phyloP scores from a whole-genome alignment of 2,888 invertebrate species.

The Tetramorium bicarinatum region DNA sequence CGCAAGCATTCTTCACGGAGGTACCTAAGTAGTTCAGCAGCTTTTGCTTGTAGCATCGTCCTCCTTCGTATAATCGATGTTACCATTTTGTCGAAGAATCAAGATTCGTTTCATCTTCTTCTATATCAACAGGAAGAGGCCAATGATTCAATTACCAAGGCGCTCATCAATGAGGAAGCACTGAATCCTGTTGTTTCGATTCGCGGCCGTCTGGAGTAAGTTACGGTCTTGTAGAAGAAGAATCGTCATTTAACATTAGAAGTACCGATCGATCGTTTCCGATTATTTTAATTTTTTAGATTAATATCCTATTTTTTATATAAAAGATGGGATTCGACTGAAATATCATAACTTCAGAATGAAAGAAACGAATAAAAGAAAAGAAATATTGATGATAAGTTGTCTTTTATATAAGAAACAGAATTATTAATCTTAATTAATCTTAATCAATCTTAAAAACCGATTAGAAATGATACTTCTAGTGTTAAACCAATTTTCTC shows the following conservation, averaged over 20 bases:
- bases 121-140: conserved; percentile 89
- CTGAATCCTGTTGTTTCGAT: conserved; percentile 76
- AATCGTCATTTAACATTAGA: neutral
- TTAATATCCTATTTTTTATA: too few species aligned
- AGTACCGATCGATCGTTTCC: too few species aligned
- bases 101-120: conserved; percentile 84
- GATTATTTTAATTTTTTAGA: too few species aligned
- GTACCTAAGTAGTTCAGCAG: conserved; percentile 82
- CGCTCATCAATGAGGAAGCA: conserved; percentile 87
- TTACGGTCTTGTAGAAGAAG: conserved; percentile 59
- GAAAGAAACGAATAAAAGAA: too few species aligned
- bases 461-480: too few species aligned
- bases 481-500: neutral
- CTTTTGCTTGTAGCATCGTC: conserved; percentile 72
- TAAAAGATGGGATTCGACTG: too few species aligned
- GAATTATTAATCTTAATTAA: too few species aligned
- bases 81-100: conserved; percentile 85
- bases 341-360: too few species aligned
- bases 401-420: too few species aligned
- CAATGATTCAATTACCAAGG: conserved; percentile 89
- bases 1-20: conserved; percentile 96
- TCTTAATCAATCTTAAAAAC: too few species aligned
- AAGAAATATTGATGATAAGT: too few species aligned
- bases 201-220: conserved; percentile 86
- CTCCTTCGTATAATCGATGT: conserved; percentile 80